phyloP scores from a whole-genome alignment of 2,888 invertebrate species.

The Euplexia lucipara region DNA sequence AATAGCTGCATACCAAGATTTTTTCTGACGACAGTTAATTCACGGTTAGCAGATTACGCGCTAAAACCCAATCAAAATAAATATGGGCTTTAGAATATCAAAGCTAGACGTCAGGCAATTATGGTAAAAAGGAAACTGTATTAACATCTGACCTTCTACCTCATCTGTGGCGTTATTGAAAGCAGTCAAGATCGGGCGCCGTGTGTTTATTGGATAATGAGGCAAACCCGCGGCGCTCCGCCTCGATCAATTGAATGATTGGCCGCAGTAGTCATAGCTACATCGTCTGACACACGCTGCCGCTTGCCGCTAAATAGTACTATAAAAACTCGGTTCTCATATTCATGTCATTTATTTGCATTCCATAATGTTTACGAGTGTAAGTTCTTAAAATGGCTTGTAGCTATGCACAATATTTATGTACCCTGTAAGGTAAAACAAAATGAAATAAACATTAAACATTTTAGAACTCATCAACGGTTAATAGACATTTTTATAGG shows the following conservation, averaged over 20 bases:
- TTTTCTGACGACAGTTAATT: conserved; percentile 46
- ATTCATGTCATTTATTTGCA: not conserved
- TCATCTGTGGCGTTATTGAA: conserved; percentile 68
- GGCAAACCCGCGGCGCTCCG: conserved; percentile 79
- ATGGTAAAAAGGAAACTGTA: conserved; percentile 47
- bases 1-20: conserved; percentile 49
- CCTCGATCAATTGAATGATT: conserved; percentile 85
- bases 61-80: conserved; percentile 3
- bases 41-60: not conserved
- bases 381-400: too few relatives aligned
- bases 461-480: too few relatives aligned
- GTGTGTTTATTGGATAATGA: conserved; percentile 85
- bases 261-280: conserved; percentile 79
- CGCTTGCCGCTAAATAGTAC: conserved; percentile 29
- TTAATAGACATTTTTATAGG: too few relatives aligned
- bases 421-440: too few relatives aligned
- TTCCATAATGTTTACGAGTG: too few relatives aligned
- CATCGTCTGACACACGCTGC: conserved; percentile 52
- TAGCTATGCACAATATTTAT: too few relatives aligned
- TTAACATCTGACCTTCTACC: conserved; percentile 59
- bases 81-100: not conserved
- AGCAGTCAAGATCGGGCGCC: conserved; percentile 72
- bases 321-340: conserved; percentile 37
- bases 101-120: conserved; percentile 21
- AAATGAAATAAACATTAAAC: too few relatives aligned